Evolutionary conservation across 2,888 invertebrate genomes (phyloP).

Genomic region (Dione vanillae): DNA sequence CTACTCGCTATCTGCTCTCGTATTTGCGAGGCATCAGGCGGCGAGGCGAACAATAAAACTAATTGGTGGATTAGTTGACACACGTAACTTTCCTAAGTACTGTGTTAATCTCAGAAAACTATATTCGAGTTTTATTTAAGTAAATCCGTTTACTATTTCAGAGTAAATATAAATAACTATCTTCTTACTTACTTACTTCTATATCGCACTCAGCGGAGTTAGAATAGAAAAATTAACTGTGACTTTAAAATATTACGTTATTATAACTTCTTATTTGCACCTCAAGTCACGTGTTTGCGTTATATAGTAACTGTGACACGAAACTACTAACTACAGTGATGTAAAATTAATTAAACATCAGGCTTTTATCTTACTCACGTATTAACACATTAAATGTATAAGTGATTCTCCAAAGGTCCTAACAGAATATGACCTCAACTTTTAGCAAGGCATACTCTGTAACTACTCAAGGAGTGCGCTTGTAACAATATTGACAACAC

Average conservation of each 20-base stretch:
- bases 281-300: slow-evolving; percentile 13
- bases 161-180: too few relatives aligned
- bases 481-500: not conserved
- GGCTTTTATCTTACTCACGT: not conserved
- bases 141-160: too few relatives aligned
- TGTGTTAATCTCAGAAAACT: slow-evolving; percentile 9
- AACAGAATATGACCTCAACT: too few relatives aligned
- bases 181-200: too few relatives aligned
- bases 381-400: too few relatives aligned
- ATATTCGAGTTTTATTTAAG: too few relatives aligned
- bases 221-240: not conserved
- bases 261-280: not conserved
- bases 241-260: slow-evolving; percentile 3
- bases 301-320: not conserved
- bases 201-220: not conserved
- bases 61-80: too few relatives aligned
- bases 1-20: slow-evolving; percentile 6
- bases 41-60: slow-evolving; percentile 1
- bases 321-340: not conserved
- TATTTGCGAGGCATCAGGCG: not conserved
- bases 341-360: not conserved
- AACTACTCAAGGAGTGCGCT: too few relatives aligned
- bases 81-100: slow-evolving; percentile 26
- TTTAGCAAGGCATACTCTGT: too few relatives aligned
- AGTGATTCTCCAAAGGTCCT: not conserved